Conservation (phyloP, 2,113 vertebrate species). For the Micronycteris hirsuta region DNA sequence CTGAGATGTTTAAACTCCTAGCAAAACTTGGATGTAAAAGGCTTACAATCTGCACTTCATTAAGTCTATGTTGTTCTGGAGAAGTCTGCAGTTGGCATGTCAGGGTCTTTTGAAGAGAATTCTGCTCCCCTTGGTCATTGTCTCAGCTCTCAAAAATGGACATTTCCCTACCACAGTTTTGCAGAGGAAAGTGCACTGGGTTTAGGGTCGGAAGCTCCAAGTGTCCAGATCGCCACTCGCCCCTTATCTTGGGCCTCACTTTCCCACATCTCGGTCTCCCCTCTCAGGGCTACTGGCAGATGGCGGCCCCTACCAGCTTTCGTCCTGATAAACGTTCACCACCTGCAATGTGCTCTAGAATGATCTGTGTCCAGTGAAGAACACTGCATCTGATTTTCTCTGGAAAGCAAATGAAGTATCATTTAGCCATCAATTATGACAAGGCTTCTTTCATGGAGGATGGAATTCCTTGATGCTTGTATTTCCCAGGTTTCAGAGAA, state of each 20-base stretch:
- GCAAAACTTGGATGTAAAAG: neutral
- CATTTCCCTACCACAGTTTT: neutral
- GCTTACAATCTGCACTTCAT: neutral
- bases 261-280: accelerated
- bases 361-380: neutral
- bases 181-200: no score
- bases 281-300: no score
- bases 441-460: neutral
- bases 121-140: accelerated
- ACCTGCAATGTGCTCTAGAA: neutral
- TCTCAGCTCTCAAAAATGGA: neutral
- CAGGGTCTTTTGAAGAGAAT: neutral
- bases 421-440: neutral
- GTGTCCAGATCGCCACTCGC: no score
- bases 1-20: neutral
- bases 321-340: neutral
- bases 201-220: neutral
- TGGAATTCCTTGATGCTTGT: no score
- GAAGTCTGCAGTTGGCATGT: neutral
- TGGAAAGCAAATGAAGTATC: neutral
- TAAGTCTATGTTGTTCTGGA: neutral
- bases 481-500: neutral
- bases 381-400: neutral
- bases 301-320: neutral
- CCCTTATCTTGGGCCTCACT: neutral